A percentile compares a stretch with the other conserved stretches of the same genome.
phyloP scores from a whole-genome alignment of 2,797 vertebrate genomes.

The Acanthurus tractus region DNA sequence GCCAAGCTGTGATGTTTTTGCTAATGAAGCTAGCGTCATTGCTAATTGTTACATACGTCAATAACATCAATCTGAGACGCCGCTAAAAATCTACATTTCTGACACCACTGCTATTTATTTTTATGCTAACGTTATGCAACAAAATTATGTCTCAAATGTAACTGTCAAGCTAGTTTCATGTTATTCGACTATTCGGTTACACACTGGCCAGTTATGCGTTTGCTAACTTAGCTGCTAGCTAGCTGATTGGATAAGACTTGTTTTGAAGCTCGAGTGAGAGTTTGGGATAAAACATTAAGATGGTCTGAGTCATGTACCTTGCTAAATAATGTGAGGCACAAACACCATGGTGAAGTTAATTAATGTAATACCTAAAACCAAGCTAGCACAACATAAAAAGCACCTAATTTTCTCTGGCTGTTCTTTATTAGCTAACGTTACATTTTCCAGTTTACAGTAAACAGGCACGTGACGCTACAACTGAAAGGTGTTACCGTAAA shows the following conservation, averaged over 20 bases:
- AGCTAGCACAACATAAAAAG: background rate
- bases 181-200: too few relatives aligned
- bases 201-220: background rate
- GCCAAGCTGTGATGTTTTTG: constrained; percentile 46
- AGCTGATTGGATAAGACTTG: constrained; percentile 26
- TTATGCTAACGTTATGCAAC: fast-evolving
- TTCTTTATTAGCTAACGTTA: constrained; percentile 36
- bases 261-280: constrained; percentile 38
- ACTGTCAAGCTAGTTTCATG: background rate
- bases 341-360: fast-evolving
- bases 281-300: background rate
- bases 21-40: constrained; percentile 47
- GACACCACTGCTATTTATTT: fast-evolving
- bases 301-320: background rate
- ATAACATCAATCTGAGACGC: constrained; percentile 17
- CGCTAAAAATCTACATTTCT: background rate
- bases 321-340: background rate
- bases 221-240: constrained; percentile 36
- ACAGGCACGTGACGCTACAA: constrained; percentile 43
- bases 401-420: background rate
- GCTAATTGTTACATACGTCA: constrained; percentile 80
- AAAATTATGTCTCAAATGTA: fast-evolving
- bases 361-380: fast-evolving
- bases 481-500: background rate
- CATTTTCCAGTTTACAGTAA: constrained; percentile 42